Conservation (phyloP, 2,113 vertebrate genomes). For the Psammodynastes pulverulentus region DNA sequence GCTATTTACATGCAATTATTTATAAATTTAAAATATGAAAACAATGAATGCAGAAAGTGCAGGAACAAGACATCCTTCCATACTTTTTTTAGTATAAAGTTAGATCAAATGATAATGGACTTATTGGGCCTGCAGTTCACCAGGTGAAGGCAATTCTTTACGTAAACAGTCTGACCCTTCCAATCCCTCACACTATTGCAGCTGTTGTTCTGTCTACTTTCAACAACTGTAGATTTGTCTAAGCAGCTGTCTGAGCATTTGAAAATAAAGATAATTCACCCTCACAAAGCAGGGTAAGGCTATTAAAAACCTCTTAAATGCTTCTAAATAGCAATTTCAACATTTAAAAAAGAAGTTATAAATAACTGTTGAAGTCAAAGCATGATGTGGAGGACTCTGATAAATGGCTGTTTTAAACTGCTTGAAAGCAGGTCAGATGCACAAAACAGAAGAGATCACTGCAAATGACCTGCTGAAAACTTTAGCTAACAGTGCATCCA, state of each 20-base stretch:
- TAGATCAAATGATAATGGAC: neutral
- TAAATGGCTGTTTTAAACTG: neutral
- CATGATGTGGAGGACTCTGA: neutral
- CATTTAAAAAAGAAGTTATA: neutral
- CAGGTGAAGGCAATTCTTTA: neutral
- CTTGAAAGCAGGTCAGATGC: neutral
- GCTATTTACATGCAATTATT: neutral
- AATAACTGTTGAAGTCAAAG: neutral
- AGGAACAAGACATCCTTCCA: neutral
- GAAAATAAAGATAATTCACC: neutral
- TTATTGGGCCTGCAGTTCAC: neutral
- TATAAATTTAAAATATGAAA: neutral
- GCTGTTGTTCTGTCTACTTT: neutral
- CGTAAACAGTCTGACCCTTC: neutral
- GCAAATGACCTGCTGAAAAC: neutral
- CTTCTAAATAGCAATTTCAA: neutral
- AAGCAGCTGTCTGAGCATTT: neutral
- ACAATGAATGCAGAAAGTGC: neutral
- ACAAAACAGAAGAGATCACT: neutral
- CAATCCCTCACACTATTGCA: neutral
- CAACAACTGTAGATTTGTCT: neutral
- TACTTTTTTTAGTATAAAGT: neutral
- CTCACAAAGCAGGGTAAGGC: neutral
- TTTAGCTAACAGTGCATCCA: neutral
- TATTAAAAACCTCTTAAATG: neutral